These are phyloP conservation scores for Amphiura filiformis DNA, from an alignment of 35 echinoderm and acorn worm genomes.

Conservation along the genomic window DNA sequence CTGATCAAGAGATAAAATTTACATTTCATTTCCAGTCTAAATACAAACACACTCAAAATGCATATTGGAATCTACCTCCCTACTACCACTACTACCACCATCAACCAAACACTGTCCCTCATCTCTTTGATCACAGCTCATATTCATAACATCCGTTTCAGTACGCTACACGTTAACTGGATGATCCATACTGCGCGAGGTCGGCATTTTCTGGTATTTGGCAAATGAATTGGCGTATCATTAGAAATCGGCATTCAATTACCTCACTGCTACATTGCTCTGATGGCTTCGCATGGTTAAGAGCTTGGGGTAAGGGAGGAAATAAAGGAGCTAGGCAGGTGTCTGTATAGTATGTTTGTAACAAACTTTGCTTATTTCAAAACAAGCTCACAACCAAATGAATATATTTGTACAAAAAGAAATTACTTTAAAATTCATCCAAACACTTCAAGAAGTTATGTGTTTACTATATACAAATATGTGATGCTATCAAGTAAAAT, in stretches of 20 bases:
- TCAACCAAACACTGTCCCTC: neutral
- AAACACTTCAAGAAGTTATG: too few relatives aligned
- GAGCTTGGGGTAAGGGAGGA: neutral
- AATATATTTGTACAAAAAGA: too few relatives aligned
- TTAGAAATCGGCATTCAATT: constrained; percentile 11
- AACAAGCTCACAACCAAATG: too few relatives aligned
- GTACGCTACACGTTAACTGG: neutral
- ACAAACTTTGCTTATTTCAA: too few relatives aligned
- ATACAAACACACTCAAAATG: neutral
- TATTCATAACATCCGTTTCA: neutral
- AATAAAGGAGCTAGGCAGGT: too few relatives aligned
- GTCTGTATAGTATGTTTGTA: too few relatives aligned
- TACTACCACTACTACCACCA: neutral
- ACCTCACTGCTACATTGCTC: neutral
- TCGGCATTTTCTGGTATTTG: neutral
- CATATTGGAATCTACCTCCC: too few relatives aligned
- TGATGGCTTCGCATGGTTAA: neutral
- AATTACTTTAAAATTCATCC: too few relatives aligned
- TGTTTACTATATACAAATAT: too few relatives aligned
- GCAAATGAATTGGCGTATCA: neutral
- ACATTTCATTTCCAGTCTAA: neutral
- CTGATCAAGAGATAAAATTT: neutral
- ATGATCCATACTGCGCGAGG: neutral
- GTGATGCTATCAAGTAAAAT: too few relatives aligned
- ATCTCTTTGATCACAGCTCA: neutral